phyloP scores from a whole-genome alignment of 2,113 vertebrate species.

The Plotosus lineatus region DNA sequence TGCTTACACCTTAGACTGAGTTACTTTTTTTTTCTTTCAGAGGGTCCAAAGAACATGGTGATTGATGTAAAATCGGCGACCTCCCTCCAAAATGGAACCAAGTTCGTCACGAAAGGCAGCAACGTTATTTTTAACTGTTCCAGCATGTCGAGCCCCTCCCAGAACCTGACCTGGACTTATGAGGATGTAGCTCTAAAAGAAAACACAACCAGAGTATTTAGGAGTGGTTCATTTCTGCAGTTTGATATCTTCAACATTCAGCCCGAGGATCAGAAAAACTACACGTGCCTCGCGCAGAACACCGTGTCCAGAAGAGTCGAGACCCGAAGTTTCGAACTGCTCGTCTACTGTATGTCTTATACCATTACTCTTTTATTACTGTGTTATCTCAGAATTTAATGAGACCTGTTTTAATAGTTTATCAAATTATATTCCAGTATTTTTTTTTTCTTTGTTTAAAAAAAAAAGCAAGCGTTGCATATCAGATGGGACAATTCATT shows the following conservation, averaged over 20 bases:
- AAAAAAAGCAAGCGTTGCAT: no score
- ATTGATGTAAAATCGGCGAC: constrained; percentile 57
- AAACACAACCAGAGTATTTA: constrained; percentile 37
- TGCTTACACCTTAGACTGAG: not conserved
- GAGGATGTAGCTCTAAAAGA: not conserved
- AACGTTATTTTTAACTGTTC: constrained; percentile 72
- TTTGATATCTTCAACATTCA: constrained; percentile 66
- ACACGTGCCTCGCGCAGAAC: constrained; percentile 74
- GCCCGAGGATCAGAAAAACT: constrained; percentile 71
- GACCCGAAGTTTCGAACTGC: constrained; percentile 67
- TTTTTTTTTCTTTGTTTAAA: no score
- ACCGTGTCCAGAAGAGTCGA: constrained; percentile 54
- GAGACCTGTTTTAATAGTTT: no score
- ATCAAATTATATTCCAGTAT: no score
- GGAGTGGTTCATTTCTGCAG: constrained; percentile 40
- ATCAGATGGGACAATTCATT: no score
- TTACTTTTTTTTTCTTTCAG: constrained; percentile 60
- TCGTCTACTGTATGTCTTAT: constrained; percentile 78
- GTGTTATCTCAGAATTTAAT: no score
- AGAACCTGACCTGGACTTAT: constrained; percentile 69
- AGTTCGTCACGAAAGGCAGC: constrained; percentile 51
- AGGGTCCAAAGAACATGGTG: constrained; percentile 61
- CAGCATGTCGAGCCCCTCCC: constrained; percentile 58
- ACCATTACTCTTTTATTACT: not conserved
- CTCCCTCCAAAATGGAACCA: constrained; percentile 70